Percentiles rank a stretch among this genome's conserved stretches.
phyloP scores from a whole-genome alignment of 2,888 invertebrate genomes.

The Drosophila niveifrons region DNA sequence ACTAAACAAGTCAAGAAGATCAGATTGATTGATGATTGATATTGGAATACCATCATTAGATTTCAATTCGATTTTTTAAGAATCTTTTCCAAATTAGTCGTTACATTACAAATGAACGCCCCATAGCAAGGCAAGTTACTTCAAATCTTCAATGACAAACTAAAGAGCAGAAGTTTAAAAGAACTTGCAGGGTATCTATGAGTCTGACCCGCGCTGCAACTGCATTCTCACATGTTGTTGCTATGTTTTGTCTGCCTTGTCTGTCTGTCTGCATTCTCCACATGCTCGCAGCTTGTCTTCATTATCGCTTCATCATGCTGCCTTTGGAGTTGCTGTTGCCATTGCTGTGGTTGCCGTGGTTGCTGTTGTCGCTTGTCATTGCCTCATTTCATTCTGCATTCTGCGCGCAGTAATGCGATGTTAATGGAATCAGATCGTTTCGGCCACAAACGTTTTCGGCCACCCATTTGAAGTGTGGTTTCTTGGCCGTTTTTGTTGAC shows the following conservation, averaged over 20 bases:
- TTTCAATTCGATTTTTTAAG: too few species aligned
- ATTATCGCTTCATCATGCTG: conserved; percentile 35
- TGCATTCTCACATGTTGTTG: background rate
- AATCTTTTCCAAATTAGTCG: too few species aligned
- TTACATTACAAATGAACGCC: too few species aligned
- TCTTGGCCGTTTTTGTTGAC: conserved; percentile 30
- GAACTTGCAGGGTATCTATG: background rate
- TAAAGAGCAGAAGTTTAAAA: background rate
- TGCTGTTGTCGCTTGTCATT: conserved; percentile 20
- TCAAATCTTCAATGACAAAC: background rate
- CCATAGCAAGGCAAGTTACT: too few species aligned
- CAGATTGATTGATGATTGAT: too few species aligned
- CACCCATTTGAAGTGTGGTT: conserved; percentile 29
- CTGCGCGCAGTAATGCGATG: conserved; percentile 41
- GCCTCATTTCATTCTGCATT: conserved; percentile 58
- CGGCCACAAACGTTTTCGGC: conserved; percentile 23
- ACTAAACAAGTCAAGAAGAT: too few species aligned
- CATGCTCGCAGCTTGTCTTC: conserved; percentile 42
- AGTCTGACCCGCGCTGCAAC: background rate
- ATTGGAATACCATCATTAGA: too few species aligned
- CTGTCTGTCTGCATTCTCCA: conserved; percentile 31
- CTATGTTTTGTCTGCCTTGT: background rate
- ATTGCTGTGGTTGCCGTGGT: background rate
- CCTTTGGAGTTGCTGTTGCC: conserved; percentile 4
- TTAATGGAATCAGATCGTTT: conserved; percentile 54